Base-by-base conservation (phyloP, 2,113 vertebrate genomes). In the Furnarius figulus region DNA sequence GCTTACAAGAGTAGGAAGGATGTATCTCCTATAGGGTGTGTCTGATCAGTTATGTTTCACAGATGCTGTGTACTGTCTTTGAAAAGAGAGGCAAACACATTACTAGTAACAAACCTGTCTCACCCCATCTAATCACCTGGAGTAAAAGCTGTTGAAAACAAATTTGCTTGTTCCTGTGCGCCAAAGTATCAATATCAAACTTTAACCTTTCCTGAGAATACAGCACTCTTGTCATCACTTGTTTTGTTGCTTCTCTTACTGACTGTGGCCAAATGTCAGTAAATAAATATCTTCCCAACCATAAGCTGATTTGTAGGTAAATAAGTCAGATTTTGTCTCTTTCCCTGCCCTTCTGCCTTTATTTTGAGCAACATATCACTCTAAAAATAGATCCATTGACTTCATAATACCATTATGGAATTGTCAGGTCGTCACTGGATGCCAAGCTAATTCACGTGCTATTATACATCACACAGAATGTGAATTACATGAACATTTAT, bases 141-240 rank as follows among this genome's bases (percentile, higher is more conserved):
- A 91, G 56, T 66, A 76, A 93, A 92, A 91, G 52, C 67, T 90
- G 63, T 70, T 94, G 87, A 93, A 95, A 96, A 94, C 50, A 93
- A 95, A 89, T 97, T 93, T 94, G 50, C 46, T 83, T 0, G 6
- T 87, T 95, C 49, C 52, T 86, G 23, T 89, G 76, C 83, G 87
- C 67, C 58, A 73, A 80, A 72, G n/a, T 24, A 91, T 66, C 53
- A 66, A 42, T 71, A 87, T 30, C 49, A 79, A 85, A 65, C 40
- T 28, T 75, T 68, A 85, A 81, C 31, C 25, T 93, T 87, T 90
- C 31, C 81, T 73, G 62, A 74, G 49, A 91, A 39, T 73, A 47
- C 28, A 87, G 22, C 39, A 79, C 27, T 62, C 46, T 85, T 82
- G 30, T 42, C 23, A 76, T 65, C 37, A 58, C 68, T 89, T 66